Base-by-base conservation (phyloP, 2,888 invertebrate genomes). In the Hesperia comma region DNA sequence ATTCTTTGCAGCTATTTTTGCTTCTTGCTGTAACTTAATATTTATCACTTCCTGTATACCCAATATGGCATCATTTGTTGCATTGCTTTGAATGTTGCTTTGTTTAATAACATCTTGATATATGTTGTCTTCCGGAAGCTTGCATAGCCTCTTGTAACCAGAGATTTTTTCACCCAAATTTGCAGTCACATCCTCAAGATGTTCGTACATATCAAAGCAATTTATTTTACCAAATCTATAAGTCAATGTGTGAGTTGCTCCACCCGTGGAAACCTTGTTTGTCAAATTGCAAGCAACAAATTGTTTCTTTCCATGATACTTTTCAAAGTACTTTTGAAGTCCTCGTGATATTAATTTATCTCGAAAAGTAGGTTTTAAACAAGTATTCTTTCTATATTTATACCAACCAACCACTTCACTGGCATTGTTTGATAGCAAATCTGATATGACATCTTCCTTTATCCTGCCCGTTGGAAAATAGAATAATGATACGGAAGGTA, bases 401-500 rank as follows among this genome's bases (percentile, higher is more conserved):
- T 95, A 95, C 95, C 95, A 95, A 26, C 95, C 95, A 10, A 95
- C 93, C 21, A 95, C 93, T 84, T 94, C 93, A 72, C 86, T 90
- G 21, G 93, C 90, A 68, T 92, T 89, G 67, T 86, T 86, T 2
- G 93, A 90, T 15, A 95, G 79, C 67, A 95, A 85, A 6, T 88
- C 87, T 64, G 84, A 81, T 2, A 95, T 77, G 72, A 93, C 92
- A 71, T 94, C 92, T 70, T 90, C 88, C 74, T 94, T 91, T 56
- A 95, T 88, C 77, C 88, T 89, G 8, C 95, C 95, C 3, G 92
- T 86, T 1, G 93, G 90, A 54, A 94, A 86, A 74, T 94, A 94
- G 80, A 95, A 94, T 70, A 94, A 81, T 56, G 94, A 93, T 0
- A 92, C 85, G 14, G 92, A 87, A 5, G 95, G 94, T 69, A 94